A percentile compares a stretch with the other conserved stretches of the same genome.
Evolutionary conservation across 2,797 vertebrate species (phyloP).

Genomic region (Trematomus bernacchii): DNA sequence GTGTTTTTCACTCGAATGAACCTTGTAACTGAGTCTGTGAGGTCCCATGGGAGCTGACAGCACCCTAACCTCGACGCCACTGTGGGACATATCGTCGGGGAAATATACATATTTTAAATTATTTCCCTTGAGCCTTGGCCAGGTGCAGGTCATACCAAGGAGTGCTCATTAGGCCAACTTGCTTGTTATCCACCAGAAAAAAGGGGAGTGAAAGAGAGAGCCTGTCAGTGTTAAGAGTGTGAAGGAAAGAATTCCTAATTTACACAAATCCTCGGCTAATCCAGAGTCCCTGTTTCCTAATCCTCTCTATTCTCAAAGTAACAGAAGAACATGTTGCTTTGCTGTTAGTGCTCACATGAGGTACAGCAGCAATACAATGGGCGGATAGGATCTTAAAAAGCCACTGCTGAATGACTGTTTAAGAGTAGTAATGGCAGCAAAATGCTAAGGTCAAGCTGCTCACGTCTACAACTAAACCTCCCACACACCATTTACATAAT

Average conservation of each 20-base stretch:
- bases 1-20: conserved; percentile 64
- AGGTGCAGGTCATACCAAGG: conserved; percentile 59
- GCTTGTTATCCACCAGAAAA: conserved; percentile 57
- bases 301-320: conserved; percentile 49
- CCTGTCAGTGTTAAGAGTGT: conserved; percentile 40
- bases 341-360: conserved; percentile 36
- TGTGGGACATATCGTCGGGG: conserved; percentile 16
- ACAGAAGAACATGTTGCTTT: conserved; percentile 27
- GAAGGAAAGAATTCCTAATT: conserved; percentile 75
- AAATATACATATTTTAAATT: conserved; percentile 44
- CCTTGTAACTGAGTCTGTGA: conserved; percentile 66
- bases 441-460: conserved; percentile 63
- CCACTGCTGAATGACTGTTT: conserved; percentile 46
- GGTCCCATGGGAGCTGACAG: conserved; percentile 55
- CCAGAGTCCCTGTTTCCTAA: conserved; percentile 69
- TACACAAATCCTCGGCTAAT: conserved; percentile 77
- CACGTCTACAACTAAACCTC: conserved; percentile 33
- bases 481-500: conserved; percentile 49
- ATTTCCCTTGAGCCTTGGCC: conserved; percentile 45
- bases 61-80: conserved; percentile 47
- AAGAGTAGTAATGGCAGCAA: conserved; percentile 49
- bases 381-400: conserved; percentile 47
- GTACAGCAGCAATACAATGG: conserved; percentile 27
- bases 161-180: conserved; percentile 68
- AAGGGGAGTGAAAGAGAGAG: conserved; percentile 45